Percentiles rank a stretch among this genome's conserved stretches.
These are phyloP conservation scores for Odontomachus brunneus DNA, from an alignment of 1,140 invertebrate genomes.

Conservation along the genomic window DNA sequence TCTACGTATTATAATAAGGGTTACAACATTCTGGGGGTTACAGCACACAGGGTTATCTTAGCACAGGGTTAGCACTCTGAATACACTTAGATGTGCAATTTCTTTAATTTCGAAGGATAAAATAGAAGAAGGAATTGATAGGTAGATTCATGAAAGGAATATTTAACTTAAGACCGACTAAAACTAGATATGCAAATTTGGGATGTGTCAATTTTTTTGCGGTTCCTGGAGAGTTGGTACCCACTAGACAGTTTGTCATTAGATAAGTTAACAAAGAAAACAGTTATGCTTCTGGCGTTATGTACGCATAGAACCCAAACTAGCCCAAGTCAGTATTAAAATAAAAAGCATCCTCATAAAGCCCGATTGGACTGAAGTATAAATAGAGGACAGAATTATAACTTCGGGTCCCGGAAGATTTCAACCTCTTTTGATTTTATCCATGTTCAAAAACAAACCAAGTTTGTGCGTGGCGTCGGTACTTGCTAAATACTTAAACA, in stretches of 20 bases:
- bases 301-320: constrained; percentile 23
- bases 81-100: constrained; percentile 3
- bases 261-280: constrained; percentile 15
- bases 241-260: too few relatives aligned
- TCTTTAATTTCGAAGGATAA: constrained; percentile 14
- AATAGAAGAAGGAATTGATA: constrained; percentile 3
- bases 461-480: background rate
- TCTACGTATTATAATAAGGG: too few relatives aligned
- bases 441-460: background rate
- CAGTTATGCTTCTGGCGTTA: constrained; percentile 16
- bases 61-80: background rate
- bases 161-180: constrained; percentile 5
- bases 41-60: too few relatives aligned
- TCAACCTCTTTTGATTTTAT: background rate
- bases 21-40: too few relatives aligned
- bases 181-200: constrained; percentile 28
- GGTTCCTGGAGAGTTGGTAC: background rate
- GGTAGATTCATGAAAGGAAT: constrained; percentile 16
- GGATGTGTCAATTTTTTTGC: background rate
- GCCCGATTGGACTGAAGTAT: background rate
- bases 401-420: constrained; percentile 8
- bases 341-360: constrained; percentile 5
- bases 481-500: background rate
- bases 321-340: background rate
- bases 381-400: constrained; percentile 9